Evolutionary conservation across 1,140 invertebrate species (phyloP), one percentile per base, ranked within the genome.

Genomic region (Cydia splendana): DNA sequence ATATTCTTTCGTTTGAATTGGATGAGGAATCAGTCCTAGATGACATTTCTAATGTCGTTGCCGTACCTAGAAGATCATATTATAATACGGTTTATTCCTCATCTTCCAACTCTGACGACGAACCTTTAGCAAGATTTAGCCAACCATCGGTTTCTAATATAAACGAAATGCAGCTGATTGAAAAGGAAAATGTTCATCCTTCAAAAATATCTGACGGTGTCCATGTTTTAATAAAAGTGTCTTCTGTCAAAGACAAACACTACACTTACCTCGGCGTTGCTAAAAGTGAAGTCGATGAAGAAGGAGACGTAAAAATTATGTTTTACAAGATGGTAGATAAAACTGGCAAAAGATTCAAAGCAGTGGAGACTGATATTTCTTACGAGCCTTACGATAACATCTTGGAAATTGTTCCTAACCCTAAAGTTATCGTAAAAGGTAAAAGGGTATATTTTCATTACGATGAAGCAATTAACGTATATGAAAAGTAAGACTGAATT

Each of bases 261-360:
- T 78, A 78, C 67, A 76, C 65, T 57, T 75, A 78, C 34, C 34
- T 74, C 20, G 75, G 67, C 5, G 42, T 75, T 48, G 77, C 77
- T 30, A 24, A 69, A 75, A 75, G 73, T 75, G 77, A 51, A n/a
- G 77, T 78, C 3, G 77, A 78, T 75, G 77, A 78, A 48, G 73
- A 78, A 18, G 77, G 77, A 67, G 71, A 78, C n/a, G 62, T 78
- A 5, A 34, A 38, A 34, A 53, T 78, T 12, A 78, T 78, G 74
- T 78, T 78, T 75, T 75, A 67, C 12, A 78, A 53, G 30, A 38
- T 13, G 13, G 45, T 78, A 15, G 73, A 75, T 53, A 15, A 65
- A 18, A 75, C 53, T 67, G 73, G 77, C 9, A 78, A 75, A 38
- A 62, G 15, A 48, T 77, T 77, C 51, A 77, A 77, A 77, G 12